Conservation (phyloP, 2,888 invertebrate species). For the Octonoba sinensis region DNA sequence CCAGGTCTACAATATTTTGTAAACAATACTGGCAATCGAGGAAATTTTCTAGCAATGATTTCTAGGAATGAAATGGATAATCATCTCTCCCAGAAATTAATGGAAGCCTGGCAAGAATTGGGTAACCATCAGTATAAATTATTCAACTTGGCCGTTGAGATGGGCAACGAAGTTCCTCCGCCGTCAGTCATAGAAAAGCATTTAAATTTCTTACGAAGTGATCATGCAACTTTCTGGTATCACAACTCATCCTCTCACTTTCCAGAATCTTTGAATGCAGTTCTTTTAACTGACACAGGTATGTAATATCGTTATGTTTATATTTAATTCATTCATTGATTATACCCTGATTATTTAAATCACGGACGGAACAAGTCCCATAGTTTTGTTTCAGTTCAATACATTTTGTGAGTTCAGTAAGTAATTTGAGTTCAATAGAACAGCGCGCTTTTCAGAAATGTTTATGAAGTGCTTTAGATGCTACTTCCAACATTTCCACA, state of each 20-base stretch:
- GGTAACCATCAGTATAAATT: conserved; percentile 52
- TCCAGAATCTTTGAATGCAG: conserved; percentile 68
- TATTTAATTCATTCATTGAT: no score
- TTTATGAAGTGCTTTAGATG: no score
- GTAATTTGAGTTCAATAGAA: no score
- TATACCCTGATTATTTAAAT: no score
- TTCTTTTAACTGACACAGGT: conserved; percentile 72
- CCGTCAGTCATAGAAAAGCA: conserved; percentile 68
- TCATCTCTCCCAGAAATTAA: conserved; percentile 67
- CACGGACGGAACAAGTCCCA: no score
- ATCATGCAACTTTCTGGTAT: conserved; percentile 71
- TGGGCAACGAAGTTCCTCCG: conserved; percentile 68
- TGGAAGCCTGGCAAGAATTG: conserved; percentile 59
- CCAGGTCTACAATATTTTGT: conserved; percentile 55
- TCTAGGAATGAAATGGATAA: conserved; percentile 68
- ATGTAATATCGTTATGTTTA: neutral
- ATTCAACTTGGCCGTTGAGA: conserved; percentile 65
- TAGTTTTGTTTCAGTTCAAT: no score
- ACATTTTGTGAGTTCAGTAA: no score
- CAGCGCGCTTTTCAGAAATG: no score
- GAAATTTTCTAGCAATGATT: conserved; percentile 70
- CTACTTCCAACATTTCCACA: no score
- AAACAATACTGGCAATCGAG: conserved; percentile 65
- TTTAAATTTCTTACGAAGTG: conserved; percentile 70
- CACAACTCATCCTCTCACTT: conserved; percentile 68